Percentiles rank a stretch among this genome's conserved stretches.
These are phyloP conservation scores for Heliothis peltigera DNA, from an alignment of 2,888 invertebrate species.

Conservation along the genomic window DNA sequence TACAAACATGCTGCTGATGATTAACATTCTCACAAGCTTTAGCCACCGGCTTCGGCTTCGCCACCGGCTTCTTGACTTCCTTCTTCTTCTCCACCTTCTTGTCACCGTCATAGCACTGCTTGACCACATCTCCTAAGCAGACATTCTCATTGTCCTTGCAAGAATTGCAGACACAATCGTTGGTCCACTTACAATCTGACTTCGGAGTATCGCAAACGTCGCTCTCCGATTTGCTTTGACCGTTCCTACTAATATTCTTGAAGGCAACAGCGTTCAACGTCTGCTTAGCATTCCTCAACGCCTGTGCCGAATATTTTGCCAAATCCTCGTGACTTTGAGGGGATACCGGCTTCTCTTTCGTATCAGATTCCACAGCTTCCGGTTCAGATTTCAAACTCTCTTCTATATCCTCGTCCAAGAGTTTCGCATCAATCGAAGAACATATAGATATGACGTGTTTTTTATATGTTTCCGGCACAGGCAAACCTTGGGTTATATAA, in stretches of 20 bases:
- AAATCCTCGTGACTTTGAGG: slow-evolving; percentile 78
- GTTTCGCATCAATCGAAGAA: slow-evolving; percentile 80
- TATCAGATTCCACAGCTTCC: slow-evolving; percentile 48
- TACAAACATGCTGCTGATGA: slow-evolving; percentile 86
- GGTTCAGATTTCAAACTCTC: slow-evolving; percentile 69
- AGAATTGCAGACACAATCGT: slow-evolving; percentile 78
- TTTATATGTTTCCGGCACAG: slow-evolving; percentile 82
- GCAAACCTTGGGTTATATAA: slow-evolving; percentile 80
- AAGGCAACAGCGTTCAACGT: slow-evolving; percentile 83
- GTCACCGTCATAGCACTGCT: slow-evolving; percentile 73
- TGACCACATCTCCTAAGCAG: slow-evolving; percentile 76
- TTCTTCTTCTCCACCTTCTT: slow-evolving; percentile 70
- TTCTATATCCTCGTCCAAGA: slow-evolving; percentile 79
- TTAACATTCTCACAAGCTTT: slow-evolving; percentile 81
- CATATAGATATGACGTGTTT: slow-evolving; percentile 84
- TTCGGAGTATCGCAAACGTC: slow-evolving; percentile 83
- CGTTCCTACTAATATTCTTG: slow-evolving; percentile 77
- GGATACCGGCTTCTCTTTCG: slow-evolving; percentile 60
- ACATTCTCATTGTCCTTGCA: slow-evolving; percentile 76
- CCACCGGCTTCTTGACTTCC: slow-evolving; percentile 65
- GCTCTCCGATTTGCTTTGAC: slow-evolving; percentile 80
- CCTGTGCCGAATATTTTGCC: slow-evolving; percentile 84
- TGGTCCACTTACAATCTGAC: slow-evolving; percentile 84
- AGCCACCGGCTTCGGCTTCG: slow-evolving; percentile 71
- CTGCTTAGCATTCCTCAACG: slow-evolving; percentile 81